Evolutionary conservation across 2,797 vertebrate species (phyloP).

Genomic region (Anguilla obscura): DNA sequence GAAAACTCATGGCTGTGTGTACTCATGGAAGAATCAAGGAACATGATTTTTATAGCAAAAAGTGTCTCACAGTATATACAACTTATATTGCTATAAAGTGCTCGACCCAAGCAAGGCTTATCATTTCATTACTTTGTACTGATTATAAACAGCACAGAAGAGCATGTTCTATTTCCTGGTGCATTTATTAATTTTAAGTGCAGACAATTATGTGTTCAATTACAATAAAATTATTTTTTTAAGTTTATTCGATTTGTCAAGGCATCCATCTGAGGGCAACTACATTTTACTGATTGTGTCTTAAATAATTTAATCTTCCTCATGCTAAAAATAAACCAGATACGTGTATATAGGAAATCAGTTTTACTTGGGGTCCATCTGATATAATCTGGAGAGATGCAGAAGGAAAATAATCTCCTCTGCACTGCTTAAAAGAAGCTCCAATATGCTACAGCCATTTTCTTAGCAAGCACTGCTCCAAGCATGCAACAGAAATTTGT

Average conservation of each 20-base stretch:
- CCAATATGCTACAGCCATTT: not conserved
- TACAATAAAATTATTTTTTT: not conserved
- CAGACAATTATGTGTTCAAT: not conserved
- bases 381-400: not conserved
- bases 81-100: too few relatives aligned
- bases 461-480: not conserved
- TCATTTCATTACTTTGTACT: not conserved
- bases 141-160: not conserved
- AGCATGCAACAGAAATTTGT: not conserved
- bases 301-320: not conserved
- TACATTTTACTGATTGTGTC: not conserved
- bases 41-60: not conserved
- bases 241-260: not conserved
- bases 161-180: not conserved
- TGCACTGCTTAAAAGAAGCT: not conserved
- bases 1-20: not conserved
- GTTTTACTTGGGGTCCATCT: not conserved
- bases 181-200: not conserved
- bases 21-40: not conserved
- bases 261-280: not conserved
- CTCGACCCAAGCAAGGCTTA: not conserved
- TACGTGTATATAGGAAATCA: not conserved
- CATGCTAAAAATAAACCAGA: constrained; percentile 6
- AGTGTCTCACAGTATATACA: not conserved
- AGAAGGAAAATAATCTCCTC: not conserved